These are phyloP conservation scores for pig (Sus scrofa) DNA, from an alignment of 2,113 vertebrate genomes.

Conservation along the genomic window DNA sequence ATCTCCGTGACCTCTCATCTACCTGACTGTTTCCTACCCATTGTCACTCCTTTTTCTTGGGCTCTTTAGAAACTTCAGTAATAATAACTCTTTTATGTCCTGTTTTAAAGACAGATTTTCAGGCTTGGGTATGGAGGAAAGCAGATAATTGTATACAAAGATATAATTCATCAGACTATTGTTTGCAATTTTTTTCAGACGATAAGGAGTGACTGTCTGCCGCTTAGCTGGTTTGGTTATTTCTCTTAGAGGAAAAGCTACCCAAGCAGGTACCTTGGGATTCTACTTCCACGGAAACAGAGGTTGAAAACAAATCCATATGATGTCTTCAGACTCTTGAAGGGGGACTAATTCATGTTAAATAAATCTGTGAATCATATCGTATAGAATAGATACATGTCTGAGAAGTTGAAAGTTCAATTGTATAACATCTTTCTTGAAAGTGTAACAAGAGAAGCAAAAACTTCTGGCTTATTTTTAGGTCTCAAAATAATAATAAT, in stretches of 20 bases:
- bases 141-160: not conserved
- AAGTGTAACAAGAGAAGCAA: not conserved
- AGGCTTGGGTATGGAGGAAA: not conserved
- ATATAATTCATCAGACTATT: not conserved
- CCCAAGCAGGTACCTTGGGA: not conserved
- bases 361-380: not conserved
- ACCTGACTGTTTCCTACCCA: not conserved
- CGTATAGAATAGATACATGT: not conserved
- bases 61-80: conserved; percentile 6
- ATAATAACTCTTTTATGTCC: not conserved
- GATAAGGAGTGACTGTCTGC: not conserved
- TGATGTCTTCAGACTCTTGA: not conserved
- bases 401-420: not conserved
- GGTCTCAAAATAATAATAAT: not conserved
- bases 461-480: not conserved
- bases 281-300: not conserved
- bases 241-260: not conserved
- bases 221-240: not conserved
- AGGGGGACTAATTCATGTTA: conserved; percentile 25
- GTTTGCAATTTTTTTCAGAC: conserved; percentile 6
- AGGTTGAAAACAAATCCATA: not conserved
- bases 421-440: not conserved
- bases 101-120: conserved; percentile 23
- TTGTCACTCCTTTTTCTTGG: not conserved
- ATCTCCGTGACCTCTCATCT: not conserved